Evolutionary conservation across 2,888 invertebrate genomes (phyloP).

Genomic region (Tipula helvola): DNA sequence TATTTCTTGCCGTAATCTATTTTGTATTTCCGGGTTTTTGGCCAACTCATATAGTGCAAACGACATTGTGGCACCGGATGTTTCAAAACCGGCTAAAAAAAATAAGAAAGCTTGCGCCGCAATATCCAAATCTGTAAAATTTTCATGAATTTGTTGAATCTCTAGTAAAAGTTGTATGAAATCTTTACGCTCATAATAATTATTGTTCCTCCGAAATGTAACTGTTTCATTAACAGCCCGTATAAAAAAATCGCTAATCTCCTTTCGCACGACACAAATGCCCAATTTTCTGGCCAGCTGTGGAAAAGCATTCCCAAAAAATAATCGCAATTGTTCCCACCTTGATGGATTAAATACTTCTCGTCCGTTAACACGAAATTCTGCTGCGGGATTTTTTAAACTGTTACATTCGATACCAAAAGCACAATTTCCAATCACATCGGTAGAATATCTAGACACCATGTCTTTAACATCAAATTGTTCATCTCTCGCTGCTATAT

Average conservation of each 20-base stretch:
- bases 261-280: conserved; percentile 20
- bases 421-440: conserved; percentile 38
- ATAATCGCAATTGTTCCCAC: neutral
- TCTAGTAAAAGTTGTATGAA: conserved; percentile 21
- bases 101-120: conserved; percentile 45
- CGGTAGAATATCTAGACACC: conserved; percentile 36
- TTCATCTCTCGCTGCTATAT: conserved; percentile 15
- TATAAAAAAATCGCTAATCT: conserved; percentile 24
- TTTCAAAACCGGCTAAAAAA: conserved; percentile 47
- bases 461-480: conserved; percentile 35
- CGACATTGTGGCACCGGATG: conserved; percentile 43
- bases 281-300: conserved; percentile 17
- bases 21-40: conserved; percentile 38
- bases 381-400: conserved; percentile 29
- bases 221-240: conserved; percentile 23
- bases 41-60: conserved; percentile 43
- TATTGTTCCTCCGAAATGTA: conserved; percentile 20
- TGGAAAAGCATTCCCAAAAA: neutral
- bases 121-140: conserved; percentile 26
- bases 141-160: conserved; percentile 19
- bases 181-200: conserved; percentile 22
- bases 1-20: conserved; percentile 38
- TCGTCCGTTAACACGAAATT: conserved; percentile 25
- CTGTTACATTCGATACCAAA: conserved; percentile 39
- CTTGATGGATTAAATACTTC: conserved; percentile 19